Conservation (phyloP, 1,140 invertebrate genomes). For the Polypedilum vanderplanki region DNA sequence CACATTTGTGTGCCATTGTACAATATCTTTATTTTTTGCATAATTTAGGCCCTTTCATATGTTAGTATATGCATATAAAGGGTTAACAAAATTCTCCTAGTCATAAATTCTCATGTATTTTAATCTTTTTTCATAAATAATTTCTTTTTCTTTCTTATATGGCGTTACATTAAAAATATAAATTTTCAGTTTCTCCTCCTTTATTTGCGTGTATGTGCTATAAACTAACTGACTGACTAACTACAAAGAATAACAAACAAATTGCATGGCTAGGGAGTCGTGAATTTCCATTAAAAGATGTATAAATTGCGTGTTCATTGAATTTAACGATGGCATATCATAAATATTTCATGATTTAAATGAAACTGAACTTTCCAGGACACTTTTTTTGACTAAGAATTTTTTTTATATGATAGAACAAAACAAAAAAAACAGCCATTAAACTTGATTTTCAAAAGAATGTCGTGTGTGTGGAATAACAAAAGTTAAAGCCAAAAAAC, state of each 20-base stretch:
- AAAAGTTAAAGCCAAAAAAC: background rate
- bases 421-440: background rate
- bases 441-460: slow-evolving; percentile 13
- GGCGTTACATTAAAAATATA: background rate
- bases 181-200: background rate
- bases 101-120: background rate
- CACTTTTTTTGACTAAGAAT: background rate
- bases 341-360: slow-evolving; percentile 27
- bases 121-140: slow-evolving; percentile 12
- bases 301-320: slow-evolving; percentile 27
- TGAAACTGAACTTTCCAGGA: background rate
- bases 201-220: background rate
- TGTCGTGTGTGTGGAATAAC: background rate
- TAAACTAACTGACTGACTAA: background rate
- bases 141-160: background rate
- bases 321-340: slow-evolving; percentile 25
- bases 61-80: background rate
- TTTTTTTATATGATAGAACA: background rate
- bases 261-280: slow-evolving; percentile 4
- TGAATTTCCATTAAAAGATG: slow-evolving; percentile 14
- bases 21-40: slow-evolving; percentile 8
- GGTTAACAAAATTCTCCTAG: background rate
- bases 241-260: slow-evolving; percentile 3
- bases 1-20: background rate
- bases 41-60: background rate